Evolutionary conservation across 2,797 vertebrate species (phyloP).

Genomic region (Heteromormyrus szaboi): DNA sequence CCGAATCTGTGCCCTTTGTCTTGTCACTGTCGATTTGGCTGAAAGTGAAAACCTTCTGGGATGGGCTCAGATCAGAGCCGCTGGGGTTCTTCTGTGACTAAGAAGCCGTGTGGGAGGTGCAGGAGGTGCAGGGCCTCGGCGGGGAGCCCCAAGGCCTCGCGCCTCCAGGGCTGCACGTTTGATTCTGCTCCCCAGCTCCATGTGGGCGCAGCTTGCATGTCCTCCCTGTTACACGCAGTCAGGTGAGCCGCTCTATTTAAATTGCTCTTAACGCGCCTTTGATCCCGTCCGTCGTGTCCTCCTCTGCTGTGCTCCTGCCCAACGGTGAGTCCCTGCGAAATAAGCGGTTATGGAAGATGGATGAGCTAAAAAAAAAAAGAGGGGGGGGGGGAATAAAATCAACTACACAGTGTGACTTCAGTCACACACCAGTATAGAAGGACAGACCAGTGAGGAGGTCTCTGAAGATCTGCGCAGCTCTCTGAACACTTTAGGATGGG

Average conservation of each 20-base stretch:
- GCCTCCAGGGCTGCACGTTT: background rate
- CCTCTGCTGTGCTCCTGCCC: background rate
- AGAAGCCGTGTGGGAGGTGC: background rate
- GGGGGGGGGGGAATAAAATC: background rate
- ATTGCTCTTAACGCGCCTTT: background rate
- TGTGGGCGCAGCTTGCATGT: background rate
- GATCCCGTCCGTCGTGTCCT: background rate
- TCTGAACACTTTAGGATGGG: background rate
- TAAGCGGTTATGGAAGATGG: background rate
- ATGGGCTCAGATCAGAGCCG: background rate
- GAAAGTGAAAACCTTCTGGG: background rate
- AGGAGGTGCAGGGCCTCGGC: background rate
- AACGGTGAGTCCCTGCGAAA: background rate
- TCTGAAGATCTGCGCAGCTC: background rate
- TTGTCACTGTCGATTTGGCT: background rate
- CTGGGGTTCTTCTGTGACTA: background rate
- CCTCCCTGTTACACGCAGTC: background rate
- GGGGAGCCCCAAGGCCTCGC: background rate
- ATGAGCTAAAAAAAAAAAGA: background rate
- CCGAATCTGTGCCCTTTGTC: background rate
- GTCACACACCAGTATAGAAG: background rate
- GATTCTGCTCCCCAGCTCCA: background rate
- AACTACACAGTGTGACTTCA: background rate
- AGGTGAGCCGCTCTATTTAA: background rate
- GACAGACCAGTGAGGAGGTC: background rate